Base-by-base conservation (phyloP, 1,140 invertebrate genomes). In the Calosoma granatense region DNA sequence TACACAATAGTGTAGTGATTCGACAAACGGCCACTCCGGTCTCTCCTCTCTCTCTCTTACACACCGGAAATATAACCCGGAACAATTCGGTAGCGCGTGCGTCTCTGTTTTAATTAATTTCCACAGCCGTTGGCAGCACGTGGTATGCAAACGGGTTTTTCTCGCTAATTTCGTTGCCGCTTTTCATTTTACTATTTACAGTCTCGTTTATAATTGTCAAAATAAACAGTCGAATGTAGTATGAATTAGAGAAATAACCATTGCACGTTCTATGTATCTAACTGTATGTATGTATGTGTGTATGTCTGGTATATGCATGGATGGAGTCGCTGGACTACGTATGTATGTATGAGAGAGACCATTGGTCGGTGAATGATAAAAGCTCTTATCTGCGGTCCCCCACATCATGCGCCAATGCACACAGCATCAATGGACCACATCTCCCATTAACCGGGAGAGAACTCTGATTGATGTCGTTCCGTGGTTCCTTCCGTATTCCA, bases 361-460 rank as follows among this genome's bases (percentile, higher is more conserved):
- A n/a, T 6, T 36, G 26, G 26, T 9, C 26, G 6, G n/a, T n/a
- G 26, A 47, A 9, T 9, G 41, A 47, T 47, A 47, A 47, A 17
- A 47, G 41, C 41, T 47, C 17, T 47, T 47, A 47, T 47, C 41
- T 17, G 41, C 17, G 41, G 9, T 12, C 41, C 21, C 19, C 19
- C 21, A 20, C 51, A 22, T 53, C 21, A 21, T 22, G 51, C 51
- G 51, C 21, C 51, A 22, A 21, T 53, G 20, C 17, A 47, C 41
- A 47, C 41, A 47, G 41, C 41, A 47, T 9, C 41, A 47, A 47
- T 47, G 41, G 41, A 12, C 54, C 51, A 53, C 56, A 56, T 41
- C 56, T 39, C 20, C 59, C 59, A 60, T 60, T 60, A 60, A 47
- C 56, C 53, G 41, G 23, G 22, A 58, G 59, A 60, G 56, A 60